Evolutionary conservation across 2,888 invertebrate genomes (phyloP).

Genomic region (Podotricha telesiphe): DNA sequence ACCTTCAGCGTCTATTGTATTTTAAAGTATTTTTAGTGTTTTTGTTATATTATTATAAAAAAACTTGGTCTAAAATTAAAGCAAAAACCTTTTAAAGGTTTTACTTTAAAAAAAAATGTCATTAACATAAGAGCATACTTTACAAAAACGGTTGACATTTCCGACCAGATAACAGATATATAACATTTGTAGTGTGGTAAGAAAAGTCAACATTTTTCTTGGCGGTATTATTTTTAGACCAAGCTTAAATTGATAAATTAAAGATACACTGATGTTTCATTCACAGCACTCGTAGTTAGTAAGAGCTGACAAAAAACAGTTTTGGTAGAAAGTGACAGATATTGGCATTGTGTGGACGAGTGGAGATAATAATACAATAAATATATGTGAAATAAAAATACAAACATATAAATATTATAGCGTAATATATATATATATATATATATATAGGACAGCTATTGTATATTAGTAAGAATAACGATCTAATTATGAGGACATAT

Average conservation of each 20-base stretch:
- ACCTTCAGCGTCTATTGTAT: slow-evolving; percentile 75
- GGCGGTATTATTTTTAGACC: slow-evolving; percentile 23
- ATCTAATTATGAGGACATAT: background rate
- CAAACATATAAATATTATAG: background rate
- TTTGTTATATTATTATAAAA: background rate
- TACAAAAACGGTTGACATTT: background rate
- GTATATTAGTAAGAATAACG: background rate
- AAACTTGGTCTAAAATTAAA: slow-evolving; percentile 25
- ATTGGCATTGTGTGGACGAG: slow-evolving; percentile 14
- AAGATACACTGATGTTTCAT: slow-evolving; percentile 14
- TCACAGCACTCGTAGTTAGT: slow-evolving; percentile 26
- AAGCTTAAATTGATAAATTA: background rate
- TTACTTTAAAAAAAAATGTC: no score
- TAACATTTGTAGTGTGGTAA: background rate
- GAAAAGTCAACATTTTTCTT: background rate
- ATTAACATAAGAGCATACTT: background rate
- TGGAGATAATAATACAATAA: slow-evolving; percentile 9
- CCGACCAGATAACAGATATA: background rate
- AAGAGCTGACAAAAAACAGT: slow-evolving; percentile 17
- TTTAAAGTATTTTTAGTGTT: background rate
- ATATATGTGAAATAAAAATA: slow-evolving; percentile 23
- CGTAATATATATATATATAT: slow-evolving; percentile 14
- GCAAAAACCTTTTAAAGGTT: background rate
- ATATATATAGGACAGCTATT: background rate
- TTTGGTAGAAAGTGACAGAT: slow-evolving; percentile 6